These are phyloP conservation scores for Erebia palarica DNA, from an alignment of 2,888 invertebrate genomes.

Conservation along the genomic window DNA sequence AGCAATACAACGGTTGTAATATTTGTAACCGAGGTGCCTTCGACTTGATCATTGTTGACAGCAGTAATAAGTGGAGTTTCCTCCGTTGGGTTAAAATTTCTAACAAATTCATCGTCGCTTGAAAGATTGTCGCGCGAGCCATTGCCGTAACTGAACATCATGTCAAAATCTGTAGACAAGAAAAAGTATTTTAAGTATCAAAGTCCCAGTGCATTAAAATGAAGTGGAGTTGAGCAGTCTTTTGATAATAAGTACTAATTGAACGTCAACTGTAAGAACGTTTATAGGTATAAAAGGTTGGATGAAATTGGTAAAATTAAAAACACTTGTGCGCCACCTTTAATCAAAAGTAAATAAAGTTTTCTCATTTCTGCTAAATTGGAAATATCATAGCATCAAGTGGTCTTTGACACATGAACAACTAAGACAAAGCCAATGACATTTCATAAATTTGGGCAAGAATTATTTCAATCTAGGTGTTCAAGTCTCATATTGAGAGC, in stretches of 20 bases:
- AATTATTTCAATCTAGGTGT: too few relatives aligned
- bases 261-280: too few relatives aligned
- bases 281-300: too few relatives aligned
- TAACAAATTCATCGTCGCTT: not conserved
- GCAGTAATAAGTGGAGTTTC: not conserved
- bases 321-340: too few relatives aligned
- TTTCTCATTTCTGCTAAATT: too few relatives aligned
- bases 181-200: not conserved
- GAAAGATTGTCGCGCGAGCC: not conserved
- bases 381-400: too few relatives aligned
- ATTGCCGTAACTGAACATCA: not conserved
- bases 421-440: too few relatives aligned
- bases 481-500: too few relatives aligned
- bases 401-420: too few relatives aligned
- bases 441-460: too few relatives aligned
- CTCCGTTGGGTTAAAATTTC: conserved; percentile 53
- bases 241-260: not conserved
- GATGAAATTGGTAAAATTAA: too few relatives aligned
- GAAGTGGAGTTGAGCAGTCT: not conserved
- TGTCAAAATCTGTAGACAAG: not conserved
- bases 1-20: not conserved
- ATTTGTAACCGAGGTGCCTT: not conserved
- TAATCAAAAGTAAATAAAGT: too few relatives aligned
- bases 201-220: not conserved
- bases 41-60: not conserved